phyloP scores from a whole-genome alignment of 2,797 vertebrate species.

The Coranthus polyacanthus region DNA sequence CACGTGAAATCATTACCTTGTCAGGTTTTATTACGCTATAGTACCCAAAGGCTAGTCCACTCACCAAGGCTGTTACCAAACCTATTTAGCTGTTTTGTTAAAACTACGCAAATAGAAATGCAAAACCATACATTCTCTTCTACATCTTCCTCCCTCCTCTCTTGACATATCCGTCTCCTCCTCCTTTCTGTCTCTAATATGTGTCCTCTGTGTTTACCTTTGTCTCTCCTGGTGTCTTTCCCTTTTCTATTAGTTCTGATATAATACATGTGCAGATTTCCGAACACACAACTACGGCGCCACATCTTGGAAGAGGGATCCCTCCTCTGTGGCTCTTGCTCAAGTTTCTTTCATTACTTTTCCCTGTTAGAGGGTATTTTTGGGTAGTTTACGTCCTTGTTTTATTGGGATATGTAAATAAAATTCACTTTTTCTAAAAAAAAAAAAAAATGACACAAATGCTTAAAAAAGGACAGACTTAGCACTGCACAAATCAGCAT shows the following conservation, averaged over 20 bases:
- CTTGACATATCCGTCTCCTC: background rate
- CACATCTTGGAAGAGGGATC: no score
- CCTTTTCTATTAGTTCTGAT: background rate
- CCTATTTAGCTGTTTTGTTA: slow-evolving; percentile 46
- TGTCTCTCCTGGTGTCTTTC: background rate
- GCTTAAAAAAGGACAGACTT: no score
- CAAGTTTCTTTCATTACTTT: no score
- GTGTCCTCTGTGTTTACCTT: background rate
- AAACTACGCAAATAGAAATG: slow-evolving; percentile 13
- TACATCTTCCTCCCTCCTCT: background rate
- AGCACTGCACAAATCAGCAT: no score
- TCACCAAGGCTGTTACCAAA: slow-evolving; percentile 30
- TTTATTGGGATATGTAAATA: no score
- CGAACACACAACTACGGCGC: no score
- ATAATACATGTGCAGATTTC: no score
- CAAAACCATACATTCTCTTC: background rate
- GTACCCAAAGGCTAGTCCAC: slow-evolving; percentile 38
- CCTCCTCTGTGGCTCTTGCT: no score
- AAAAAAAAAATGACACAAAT: no score
- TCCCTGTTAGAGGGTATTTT: no score
- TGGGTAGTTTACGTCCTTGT: no score
- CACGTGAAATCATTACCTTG: slow-evolving; percentile 68
- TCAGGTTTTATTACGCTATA: slow-evolving; percentile 70
- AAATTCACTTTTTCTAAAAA: no score
- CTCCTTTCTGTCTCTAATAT: background rate